Evolutionary conservation across 23 tunicate genomes (phyloP).

Genomic region (Halocynthia roretzi): DNA sequence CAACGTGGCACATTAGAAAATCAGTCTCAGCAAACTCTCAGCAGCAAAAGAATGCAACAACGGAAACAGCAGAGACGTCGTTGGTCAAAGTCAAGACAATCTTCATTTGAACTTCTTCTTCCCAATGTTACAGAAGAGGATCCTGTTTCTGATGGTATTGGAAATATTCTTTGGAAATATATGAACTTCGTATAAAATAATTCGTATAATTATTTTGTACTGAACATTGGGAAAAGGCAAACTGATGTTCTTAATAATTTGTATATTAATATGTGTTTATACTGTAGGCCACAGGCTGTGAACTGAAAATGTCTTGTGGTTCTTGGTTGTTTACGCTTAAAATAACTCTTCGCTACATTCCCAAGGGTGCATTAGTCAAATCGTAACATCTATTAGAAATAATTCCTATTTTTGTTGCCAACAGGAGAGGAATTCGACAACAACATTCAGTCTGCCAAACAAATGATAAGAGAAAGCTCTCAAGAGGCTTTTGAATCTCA

Average conservation of each 20-base stretch:
- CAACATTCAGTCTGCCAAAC: neutral
- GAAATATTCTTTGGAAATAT: neutral
- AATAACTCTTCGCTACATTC: neutral
- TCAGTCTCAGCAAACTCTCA: too few species aligned
- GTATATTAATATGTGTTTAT: neutral
- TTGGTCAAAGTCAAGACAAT: slow-evolving; percentile 83
- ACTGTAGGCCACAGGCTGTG: neutral
- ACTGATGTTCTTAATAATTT: neutral
- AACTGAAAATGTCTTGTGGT: too few species aligned
- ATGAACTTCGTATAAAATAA: neutral
- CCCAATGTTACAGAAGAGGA: slow-evolving; percentile 75
- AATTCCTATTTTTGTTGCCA: neutral
- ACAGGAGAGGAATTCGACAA: neutral
- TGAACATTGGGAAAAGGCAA: too few species aligned
- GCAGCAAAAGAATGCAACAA: too few species aligned
- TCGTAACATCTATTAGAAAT: neutral
- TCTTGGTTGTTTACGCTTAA: too few species aligned
- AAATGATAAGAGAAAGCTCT: slow-evolving; percentile 10
- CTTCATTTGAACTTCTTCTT: slow-evolving; percentile 83
- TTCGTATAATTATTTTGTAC: too few species aligned
- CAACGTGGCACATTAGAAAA: too few species aligned
- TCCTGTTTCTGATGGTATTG: slow-evolving; percentile 22
- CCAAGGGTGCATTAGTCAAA: neutral
- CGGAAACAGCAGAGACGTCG: slow-evolving; percentile 17
- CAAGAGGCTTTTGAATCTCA: neutral